Evolutionary conservation across 2,888 invertebrate species (phyloP).

Genomic region (Petrolisthes manimaculis): DNA sequence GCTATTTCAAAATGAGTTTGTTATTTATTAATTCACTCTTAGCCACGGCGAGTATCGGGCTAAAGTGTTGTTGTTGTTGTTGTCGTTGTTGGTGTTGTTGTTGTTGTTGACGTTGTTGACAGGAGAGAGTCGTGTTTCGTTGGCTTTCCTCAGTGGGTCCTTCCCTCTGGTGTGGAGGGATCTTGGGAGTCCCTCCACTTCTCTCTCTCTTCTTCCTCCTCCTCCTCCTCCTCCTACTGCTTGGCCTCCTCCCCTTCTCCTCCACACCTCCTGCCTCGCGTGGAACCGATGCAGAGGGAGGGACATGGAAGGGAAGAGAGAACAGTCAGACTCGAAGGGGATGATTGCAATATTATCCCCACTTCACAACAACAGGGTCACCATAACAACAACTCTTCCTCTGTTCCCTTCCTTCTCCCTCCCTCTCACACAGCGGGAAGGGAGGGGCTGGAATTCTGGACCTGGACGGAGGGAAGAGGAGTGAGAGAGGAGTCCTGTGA

Average conservation of each 20-base stretch:
- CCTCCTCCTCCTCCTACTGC: background rate
- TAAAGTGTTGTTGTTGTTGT: too few species aligned
- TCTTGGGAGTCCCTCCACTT: too few species aligned
- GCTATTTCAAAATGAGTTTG: too few species aligned
- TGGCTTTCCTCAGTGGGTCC: too few species aligned
- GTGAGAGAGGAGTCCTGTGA: conserved; percentile 47
- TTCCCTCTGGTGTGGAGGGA: too few species aligned
- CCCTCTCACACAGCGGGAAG: conserved; percentile 44
- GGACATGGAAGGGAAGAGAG: background rate
- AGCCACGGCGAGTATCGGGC: too few species aligned
- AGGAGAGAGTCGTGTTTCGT: too few species aligned
- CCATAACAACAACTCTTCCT: too few species aligned
- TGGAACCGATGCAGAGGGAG: background rate
- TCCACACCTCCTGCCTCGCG: background rate
- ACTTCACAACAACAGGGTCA: too few species aligned
- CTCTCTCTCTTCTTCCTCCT: background rate
- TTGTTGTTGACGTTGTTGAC: too few species aligned
- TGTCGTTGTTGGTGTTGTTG: too few species aligned
- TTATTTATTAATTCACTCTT: too few species aligned
- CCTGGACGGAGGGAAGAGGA: conserved; percentile 49
- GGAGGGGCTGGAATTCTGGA: conserved; percentile 44
- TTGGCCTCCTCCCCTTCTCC: background rate
- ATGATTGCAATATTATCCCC: background rate
- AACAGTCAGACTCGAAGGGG: background rate
- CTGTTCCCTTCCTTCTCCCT: background rate